Evolutionary conservation across 2,797 vertebrate species (phyloP).

Genomic region (Danio tinwini): DNA sequence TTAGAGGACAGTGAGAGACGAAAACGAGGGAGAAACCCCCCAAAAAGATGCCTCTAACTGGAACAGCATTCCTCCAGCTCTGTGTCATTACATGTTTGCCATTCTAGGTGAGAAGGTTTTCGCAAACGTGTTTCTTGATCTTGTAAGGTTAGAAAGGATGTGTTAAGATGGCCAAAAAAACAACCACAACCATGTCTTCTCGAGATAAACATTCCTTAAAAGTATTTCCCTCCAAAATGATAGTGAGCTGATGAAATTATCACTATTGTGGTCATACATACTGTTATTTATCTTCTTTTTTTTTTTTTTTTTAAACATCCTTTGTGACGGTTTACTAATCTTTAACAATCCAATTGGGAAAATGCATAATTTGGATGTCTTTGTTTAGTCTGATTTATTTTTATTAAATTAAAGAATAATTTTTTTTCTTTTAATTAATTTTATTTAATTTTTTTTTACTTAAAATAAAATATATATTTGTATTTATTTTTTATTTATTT

Average conservation of each 20-base stretch:
- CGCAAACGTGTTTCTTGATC: constrained; percentile 6
- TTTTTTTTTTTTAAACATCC: background rate
- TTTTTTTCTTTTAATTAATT: no score
- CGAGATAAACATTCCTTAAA: constrained; percentile 40
- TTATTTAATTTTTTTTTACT: no score
- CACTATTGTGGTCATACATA: constrained; percentile 14
- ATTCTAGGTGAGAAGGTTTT: constrained; percentile 40
- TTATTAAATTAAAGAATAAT: no score
- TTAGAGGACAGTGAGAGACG: background rate
- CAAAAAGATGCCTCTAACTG: constrained; percentile 2
- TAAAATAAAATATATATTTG: no score
- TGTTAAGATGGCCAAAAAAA: constrained; percentile 46
- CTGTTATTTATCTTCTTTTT: background rate
- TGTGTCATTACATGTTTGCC: constrained; percentile 46
- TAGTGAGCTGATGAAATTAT: background rate
- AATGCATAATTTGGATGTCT: background rate
- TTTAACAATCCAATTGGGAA: background rate
- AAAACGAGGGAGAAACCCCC: background rate
- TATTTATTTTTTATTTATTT: no score
- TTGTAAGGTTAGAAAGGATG: constrained; percentile 26
- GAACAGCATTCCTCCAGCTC: constrained; percentile 52
- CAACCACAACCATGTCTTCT: background rate
- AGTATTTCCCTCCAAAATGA: constrained; percentile 11
- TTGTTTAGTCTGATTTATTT: background rate
- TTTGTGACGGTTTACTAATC: background rate